A percentile compares a stretch with the other conserved stretches of the same genome.
Evolutionary conservation across 1,140 invertebrate genomes (phyloP).

Genomic region (Nautilus pompilius): DNA sequence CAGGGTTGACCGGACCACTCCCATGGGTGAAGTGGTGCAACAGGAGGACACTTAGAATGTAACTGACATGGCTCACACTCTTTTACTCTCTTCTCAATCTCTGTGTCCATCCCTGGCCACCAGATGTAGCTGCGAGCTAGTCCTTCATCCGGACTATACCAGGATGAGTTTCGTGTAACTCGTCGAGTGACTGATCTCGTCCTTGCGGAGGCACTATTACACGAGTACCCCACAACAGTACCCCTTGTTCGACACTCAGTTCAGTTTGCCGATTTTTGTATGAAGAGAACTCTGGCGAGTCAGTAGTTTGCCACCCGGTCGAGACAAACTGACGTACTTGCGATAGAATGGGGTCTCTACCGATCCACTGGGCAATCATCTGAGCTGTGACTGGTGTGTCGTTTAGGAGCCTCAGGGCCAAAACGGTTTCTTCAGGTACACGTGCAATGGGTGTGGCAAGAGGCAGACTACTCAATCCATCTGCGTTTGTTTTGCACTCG

Average conservation of each 20-base stretch:
- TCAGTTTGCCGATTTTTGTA: neutral
- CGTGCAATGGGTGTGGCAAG: too few relatives aligned
- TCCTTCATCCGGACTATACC: slow-evolving; percentile 54
- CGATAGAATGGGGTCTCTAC: too few relatives aligned
- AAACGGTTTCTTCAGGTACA: too few relatives aligned
- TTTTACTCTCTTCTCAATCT: slow-evolving; percentile 40
- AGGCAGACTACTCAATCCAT: too few relatives aligned
- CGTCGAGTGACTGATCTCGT: slow-evolving; percentile 26
- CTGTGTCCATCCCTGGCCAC: slow-evolving; percentile 55
- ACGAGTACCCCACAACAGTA: slow-evolving; percentile 9
- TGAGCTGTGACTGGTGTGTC: too few relatives aligned
- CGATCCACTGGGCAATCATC: too few relatives aligned
- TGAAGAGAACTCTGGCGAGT: too few relatives aligned
- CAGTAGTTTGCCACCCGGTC: too few relatives aligned
- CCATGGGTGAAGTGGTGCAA: slow-evolving; percentile 38
- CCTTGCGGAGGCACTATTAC: slow-evolving; percentile 50
- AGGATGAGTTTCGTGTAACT: slow-evolving; percentile 52
- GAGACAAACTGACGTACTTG: too few relatives aligned
- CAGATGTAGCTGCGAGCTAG: slow-evolving; percentile 51
- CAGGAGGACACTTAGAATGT: slow-evolving; percentile 19
- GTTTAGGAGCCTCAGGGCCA: too few relatives aligned
- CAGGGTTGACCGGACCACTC: slow-evolving; percentile 48
- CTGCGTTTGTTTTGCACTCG: too few relatives aligned
- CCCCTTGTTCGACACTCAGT: slow-evolving; percentile 7
- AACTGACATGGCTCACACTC: slow-evolving; percentile 29